Evolutionary conservation across 2,888 invertebrate genomes (phyloP).

Genomic region (Volucella zonaria): DNA sequence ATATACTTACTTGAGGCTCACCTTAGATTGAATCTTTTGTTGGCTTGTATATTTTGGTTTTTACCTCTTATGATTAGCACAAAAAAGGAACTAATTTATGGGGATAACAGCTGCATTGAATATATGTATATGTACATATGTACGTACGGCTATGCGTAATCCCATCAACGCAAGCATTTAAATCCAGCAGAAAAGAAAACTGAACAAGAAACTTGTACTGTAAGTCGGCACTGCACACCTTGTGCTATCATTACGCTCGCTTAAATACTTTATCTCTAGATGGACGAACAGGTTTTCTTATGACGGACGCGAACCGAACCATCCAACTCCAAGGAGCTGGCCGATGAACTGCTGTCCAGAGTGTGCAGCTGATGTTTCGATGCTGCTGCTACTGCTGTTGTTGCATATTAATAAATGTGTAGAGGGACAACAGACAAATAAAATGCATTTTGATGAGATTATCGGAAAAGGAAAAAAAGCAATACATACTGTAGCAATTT

Average conservation of each 20-base stretch:
- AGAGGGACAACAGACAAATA: slow-evolving; percentile 25
- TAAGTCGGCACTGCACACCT: slow-evolving; percentile 17
- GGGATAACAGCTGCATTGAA: slow-evolving; percentile 65
- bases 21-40: slow-evolving; percentile 47
- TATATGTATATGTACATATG: not conserved
- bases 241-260: slow-evolving; percentile 63
- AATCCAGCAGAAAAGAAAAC: slow-evolving; percentile 23
- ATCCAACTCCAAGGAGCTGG: slow-evolving; percentile 33
- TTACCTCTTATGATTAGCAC: slow-evolving; percentile 22
- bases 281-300: slow-evolving; percentile 56
- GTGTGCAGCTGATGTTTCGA: slow-evolving; percentile 43
- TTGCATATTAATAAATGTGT: slow-evolving; percentile 33
- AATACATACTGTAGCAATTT: slow-evolving; percentile 6
- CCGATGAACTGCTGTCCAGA: slow-evolving; percentile 54
- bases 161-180: not conserved
- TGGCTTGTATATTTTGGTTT: slow-evolving; percentile 57
- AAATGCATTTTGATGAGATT: slow-evolving; percentile 58
- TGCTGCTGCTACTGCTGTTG: not conserved
- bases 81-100: slow-evolving; percentile 48
- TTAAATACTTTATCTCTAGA: slow-evolving; percentile 43
- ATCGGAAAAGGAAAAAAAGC: slow-evolving; percentile 11
- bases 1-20: slow-evolving; percentile 3
- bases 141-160: not conserved
- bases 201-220: slow-evolving; percentile 56
- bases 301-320: slow-evolving; percentile 11